These are phyloP conservation scores for Istiophorus platypterus DNA, from an alignment of 2,113 vertebrate genomes.

Conservation along the genomic window DNA sequence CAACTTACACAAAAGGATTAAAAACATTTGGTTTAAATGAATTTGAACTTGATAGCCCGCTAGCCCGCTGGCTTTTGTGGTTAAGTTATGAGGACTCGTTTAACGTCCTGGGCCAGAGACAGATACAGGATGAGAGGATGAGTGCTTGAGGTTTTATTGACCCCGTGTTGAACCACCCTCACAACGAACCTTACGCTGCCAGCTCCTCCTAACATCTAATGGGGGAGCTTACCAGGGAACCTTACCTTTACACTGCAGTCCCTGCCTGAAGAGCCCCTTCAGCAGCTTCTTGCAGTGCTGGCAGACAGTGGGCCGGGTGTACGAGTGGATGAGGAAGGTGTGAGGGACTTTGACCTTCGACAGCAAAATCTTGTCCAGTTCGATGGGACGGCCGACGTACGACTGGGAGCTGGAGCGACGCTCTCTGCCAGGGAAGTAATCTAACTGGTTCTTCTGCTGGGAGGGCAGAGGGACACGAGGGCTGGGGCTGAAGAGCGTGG, in stretches of 20 bases:
- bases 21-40: too few species aligned
- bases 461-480: neutral
- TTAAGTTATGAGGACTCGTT: too few species aligned
- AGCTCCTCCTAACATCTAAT: neutral
- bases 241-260: slow-evolving; percentile 91
- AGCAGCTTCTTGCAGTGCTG: slow-evolving; percentile 98
- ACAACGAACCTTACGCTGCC: too few species aligned
- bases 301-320: slow-evolving; percentile 95
- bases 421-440: slow-evolving; percentile 90
- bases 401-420: slow-evolving; percentile 95
- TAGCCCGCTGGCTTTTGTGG: too few species aligned
- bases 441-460: slow-evolving; percentile 91
- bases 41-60: too few species aligned
- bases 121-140: too few species aligned
- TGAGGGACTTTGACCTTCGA: slow-evolving; percentile 98
- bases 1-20: too few species aligned
- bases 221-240: neutral
- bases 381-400: slow-evolving; percentile 93
- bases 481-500: too few species aligned
- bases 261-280: slow-evolving; percentile 91
- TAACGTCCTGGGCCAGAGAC: too few species aligned
- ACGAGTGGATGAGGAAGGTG: slow-evolving; percentile 97
- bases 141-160: too few species aligned
- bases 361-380: slow-evolving; percentile 95
- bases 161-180: too few species aligned